Base-by-base conservation (phyloP, 2,113 vertebrate species). In the Lasiurus borealis region DNA sequence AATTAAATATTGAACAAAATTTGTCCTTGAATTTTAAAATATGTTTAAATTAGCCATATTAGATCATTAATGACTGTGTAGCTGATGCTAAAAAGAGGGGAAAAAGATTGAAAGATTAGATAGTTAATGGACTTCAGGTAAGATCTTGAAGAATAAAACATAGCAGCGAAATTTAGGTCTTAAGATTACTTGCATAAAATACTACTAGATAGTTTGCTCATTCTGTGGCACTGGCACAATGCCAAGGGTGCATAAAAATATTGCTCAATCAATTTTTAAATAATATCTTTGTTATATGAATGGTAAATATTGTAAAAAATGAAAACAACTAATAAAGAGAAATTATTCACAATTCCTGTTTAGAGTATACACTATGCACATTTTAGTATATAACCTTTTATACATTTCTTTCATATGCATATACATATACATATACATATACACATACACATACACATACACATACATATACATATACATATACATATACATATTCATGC, bases 1-100 rank as follows among this genome's bases (percentile, higher is more conserved):
- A 89, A 94, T 14, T 68, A 36, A 82, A 87, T 50, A 92, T 9
- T 81, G 36, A 92, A 78, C 8, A 85, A 72, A 96, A 80, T 75
- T 3, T 34, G 1, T 57, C 13, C 31, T 81, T 66, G 31, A 91
- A 94, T 72, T 81, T 73, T 82, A 64, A 31, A 84, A 62, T 75
- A 44, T 3, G 62, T 52, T 78, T 75, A 93, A 93, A 78, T 7
- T 11, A 93, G 36, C 12, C n/a, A 25, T 64, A 93, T 82, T 62
- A 92, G 46, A 52, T 77, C 48, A 52, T 62, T 52, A 82, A 13
- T 27, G 2, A 85, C 15, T 75, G 0, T 46, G 21, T 72, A 82
- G 36, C 19, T 91, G 44, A 76, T 73, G 46, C n/a, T 25, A 29
- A 36, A 64, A 88, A 34, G 73, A 64, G 64, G 29, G 12, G 1